Conservation (phyloP, 2,797 vertebrate genomes). For the Periophthalmus magnuspinnatus region DNA sequence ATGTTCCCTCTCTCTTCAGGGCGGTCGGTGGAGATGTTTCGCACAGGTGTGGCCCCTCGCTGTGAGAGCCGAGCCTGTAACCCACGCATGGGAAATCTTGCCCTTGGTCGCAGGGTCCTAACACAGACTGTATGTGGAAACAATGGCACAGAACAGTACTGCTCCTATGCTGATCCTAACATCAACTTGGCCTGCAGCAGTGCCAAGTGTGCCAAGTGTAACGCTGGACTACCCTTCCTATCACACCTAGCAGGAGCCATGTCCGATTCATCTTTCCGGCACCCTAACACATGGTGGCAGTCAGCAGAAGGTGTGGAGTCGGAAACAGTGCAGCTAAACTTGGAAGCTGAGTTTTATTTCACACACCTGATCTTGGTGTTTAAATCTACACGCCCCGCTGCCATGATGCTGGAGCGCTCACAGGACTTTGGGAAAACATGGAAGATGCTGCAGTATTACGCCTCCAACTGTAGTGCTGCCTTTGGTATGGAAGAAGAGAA, state of each 20-base stretch:
- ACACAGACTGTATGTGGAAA: constrained; percentile 87
- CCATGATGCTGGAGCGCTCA: constrained; percentile 94
- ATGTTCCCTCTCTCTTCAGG: constrained; percentile 59
- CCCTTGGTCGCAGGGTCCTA: constrained; percentile 83
- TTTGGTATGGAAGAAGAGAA: constrained; percentile 86
- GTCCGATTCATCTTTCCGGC: constrained; percentile 93
- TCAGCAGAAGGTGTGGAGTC: constrained; percentile 77
- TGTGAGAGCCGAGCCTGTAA: constrained; percentile 92
- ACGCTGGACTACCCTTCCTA: constrained; percentile 74
- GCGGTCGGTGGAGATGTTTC: constrained; percentile 50
- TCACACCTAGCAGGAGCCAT: constrained; percentile 87
- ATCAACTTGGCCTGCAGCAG: constrained; percentile 67
- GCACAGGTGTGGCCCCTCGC: constrained; percentile 72
- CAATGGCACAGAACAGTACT: constrained; percentile 82
- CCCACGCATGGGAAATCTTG: constrained; percentile 94
- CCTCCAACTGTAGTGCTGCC: constrained; percentile 84
- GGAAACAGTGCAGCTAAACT: constrained; percentile 88
- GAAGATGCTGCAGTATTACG: constrained; percentile 89
- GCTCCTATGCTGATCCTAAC: constrained; percentile 74
- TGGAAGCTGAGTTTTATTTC: constrained; percentile 94
- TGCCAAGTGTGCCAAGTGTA: constrained; percentile 84
- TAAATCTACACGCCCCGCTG: constrained; percentile 88
- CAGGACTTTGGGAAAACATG: constrained; percentile 91
- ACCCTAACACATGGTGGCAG: constrained; percentile 96
- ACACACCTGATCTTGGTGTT: constrained; percentile 96